Evolutionary conservation across 1,140 invertebrate genomes (phyloP).

Genomic region (Panagrolaimus sp.): DNA sequence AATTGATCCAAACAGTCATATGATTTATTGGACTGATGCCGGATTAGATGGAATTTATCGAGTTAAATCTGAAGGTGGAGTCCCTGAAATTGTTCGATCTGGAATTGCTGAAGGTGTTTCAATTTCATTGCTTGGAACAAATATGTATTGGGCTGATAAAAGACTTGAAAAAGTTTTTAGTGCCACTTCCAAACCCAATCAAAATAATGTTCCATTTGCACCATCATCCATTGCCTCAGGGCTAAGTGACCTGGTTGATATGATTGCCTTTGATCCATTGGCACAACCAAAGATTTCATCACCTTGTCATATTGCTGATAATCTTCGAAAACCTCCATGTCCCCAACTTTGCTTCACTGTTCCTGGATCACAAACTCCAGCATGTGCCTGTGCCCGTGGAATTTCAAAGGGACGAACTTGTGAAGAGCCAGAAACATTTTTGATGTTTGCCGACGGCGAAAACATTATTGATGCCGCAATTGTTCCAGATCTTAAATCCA

Average conservation of each 20-base stretch:
- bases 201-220: constrained; percentile 50
- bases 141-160: constrained; percentile 91
- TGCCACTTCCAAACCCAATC: constrained; percentile 69
- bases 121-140: constrained; percentile 69
- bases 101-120: constrained; percentile 84
- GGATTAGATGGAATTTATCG: constrained; percentile 73
- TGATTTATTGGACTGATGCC: constrained; percentile 95
- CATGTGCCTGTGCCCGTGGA: constrained; percentile 85
- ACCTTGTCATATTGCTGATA: constrained; percentile 59
- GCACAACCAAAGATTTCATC: constrained; percentile 50
- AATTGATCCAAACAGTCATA: constrained; percentile 85
- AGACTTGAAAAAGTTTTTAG: constrained; percentile 80
- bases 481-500: constrained; percentile 54
- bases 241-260: constrained; percentile 48
- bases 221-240: constrained; percentile 46
- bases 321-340: constrained; percentile 67
- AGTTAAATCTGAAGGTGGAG: constrained; percentile 59
- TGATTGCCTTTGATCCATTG: constrained; percentile 50
- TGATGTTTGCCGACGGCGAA: constrained; percentile 89
- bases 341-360: constrained; percentile 90
- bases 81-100: constrained; percentile 70
- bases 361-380: constrained; percentile 66
- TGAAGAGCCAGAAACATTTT: constrained; percentile 64
- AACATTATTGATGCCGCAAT: constrained; percentile 63
- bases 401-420: constrained; percentile 70